These are phyloP conservation scores for Drosophila funebris DNA, from an alignment of 1,140 invertebrate genomes.

Conservation along the genomic window DNA sequence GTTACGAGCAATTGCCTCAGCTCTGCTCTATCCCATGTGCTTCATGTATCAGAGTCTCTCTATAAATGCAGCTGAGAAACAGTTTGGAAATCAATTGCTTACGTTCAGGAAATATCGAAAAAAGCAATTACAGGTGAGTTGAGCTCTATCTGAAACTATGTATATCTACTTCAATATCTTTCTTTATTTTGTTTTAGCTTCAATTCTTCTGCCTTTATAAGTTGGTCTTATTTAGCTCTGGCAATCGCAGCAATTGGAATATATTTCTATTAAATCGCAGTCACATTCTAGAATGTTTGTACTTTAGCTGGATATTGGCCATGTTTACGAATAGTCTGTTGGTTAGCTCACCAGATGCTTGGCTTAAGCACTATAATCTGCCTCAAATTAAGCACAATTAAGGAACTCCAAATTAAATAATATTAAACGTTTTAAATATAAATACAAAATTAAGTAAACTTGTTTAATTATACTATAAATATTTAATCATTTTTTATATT, in stretches of 20 bases:
- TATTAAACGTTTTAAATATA: background rate
- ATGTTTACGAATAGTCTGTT: constrained; percentile 60
- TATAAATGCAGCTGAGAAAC: constrained; percentile 13
- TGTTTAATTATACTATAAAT: too few species aligned
- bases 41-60: constrained; percentile 19
- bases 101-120: background rate
- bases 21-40: constrained; percentile 11
- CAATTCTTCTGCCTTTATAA: constrained; percentile 46
- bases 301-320: constrained; percentile 27
- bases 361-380: constrained; percentile 9
- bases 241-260: constrained; percentile 1
- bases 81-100: constrained; percentile 29
- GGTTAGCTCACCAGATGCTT: constrained; percentile 3
- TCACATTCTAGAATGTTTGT: constrained; percentile 30
- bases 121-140: constrained; percentile 25
- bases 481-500: too few species aligned
- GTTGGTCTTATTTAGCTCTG: background rate
- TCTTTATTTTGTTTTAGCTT: constrained; percentile 13
- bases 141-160: background rate
- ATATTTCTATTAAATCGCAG: constrained; percentile 29
- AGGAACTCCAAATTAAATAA: background rate
- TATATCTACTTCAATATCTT: background rate
- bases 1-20: fast-evolving
- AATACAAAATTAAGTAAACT: too few species aligned
- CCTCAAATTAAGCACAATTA: background rate